These are phyloP conservation scores for Euschistus heros DNA, from an alignment of 1,140 invertebrate species.

Conservation along the genomic window DNA sequence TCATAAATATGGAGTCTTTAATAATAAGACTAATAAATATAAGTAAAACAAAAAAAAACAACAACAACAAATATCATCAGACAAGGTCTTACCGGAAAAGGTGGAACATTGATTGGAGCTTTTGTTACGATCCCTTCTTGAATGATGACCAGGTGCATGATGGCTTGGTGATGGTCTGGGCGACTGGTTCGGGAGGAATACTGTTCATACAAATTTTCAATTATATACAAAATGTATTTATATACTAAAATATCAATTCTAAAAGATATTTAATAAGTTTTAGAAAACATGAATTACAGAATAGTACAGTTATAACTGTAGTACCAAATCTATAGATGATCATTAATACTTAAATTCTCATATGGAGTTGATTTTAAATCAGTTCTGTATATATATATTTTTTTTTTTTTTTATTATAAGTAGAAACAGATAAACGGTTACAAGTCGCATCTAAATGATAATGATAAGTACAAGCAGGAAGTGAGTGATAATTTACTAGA, in stretches of 20 bases:
- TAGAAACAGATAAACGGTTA: too few species aligned
- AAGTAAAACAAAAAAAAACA: constrained; percentile 8
- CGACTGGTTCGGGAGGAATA: constrained; percentile 36
- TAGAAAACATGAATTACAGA: background rate
- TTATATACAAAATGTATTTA: background rate
- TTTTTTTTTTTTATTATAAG: too few species aligned
- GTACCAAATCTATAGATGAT: too few species aligned
- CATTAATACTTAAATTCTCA: too few species aligned
- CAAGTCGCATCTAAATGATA: too few species aligned
- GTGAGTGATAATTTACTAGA: too few species aligned
- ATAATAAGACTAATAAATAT: background rate
- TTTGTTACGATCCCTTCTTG: constrained; percentile 41
- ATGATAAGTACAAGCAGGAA: too few species aligned
- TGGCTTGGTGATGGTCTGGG: constrained; percentile 34
- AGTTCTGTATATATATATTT: too few species aligned
- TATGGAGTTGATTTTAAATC: too few species aligned
- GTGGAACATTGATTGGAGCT: constrained; percentile 43
- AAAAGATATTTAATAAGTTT: background rate
- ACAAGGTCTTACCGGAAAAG: constrained; percentile 43
- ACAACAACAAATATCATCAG: background rate
- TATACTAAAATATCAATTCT: background rate
- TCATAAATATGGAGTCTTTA: background rate
- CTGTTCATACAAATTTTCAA: constrained; percentile 23
- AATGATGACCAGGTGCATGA: constrained; percentile 17
- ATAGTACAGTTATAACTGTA: too few species aligned